Base-by-base conservation (phyloP, 2,888 invertebrate genomes). In the Elysia crispata region DNA sequence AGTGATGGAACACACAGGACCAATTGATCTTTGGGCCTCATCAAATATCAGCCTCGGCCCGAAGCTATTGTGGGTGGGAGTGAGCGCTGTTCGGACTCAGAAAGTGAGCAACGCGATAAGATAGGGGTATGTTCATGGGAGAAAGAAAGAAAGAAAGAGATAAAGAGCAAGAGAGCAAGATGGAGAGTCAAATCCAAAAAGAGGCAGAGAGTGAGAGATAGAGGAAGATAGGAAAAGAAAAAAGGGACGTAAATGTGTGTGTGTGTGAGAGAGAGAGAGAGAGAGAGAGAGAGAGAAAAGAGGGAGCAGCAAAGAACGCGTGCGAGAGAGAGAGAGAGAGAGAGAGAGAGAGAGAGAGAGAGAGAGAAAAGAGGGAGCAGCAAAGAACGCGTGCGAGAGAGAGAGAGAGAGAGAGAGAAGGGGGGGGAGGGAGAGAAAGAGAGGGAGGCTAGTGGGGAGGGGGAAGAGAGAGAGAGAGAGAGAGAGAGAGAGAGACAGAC, bases 131-230 rank as follows among this genome's bases (percentile, higher is more conserved):
- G 11, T 30, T 13, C 33, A 33, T 30, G 41, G 30, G 30, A 30
- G 20, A 20, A 67, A 30, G 30, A 30, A 67, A 25, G 30, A 30
- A 30, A 67, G 67, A 67, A 30, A 67, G 67, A 67, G 67, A 67
- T 3, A 67, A 30, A 67, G 15, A 67, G 67, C 23, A 6, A 67
- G 54, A 73, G 54, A 73, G 73, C 50, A 30, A 49, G 73, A 73
- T 23, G 25, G 73, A 73, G 57, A 73, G 73, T 54, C 54, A 73
- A 20, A 73, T 50, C 33, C 18, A 33, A 49, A 66, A 25, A 33
- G 49, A 67, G 50, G 31, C 28, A 67, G 50, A 50, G 49, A 66
- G 28, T 50, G 28, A 54, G 20, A 28, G 33, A 57, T n/a, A 13
- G 28, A 5, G 31, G 25, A 11, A 49, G 76, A 41, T 41, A 49